Percentiles rank a stretch among this genome's conserved stretches.
phyloP scores from a whole-genome alignment of 2,797 vertebrate species.

The Poecilia gillii region DNA sequence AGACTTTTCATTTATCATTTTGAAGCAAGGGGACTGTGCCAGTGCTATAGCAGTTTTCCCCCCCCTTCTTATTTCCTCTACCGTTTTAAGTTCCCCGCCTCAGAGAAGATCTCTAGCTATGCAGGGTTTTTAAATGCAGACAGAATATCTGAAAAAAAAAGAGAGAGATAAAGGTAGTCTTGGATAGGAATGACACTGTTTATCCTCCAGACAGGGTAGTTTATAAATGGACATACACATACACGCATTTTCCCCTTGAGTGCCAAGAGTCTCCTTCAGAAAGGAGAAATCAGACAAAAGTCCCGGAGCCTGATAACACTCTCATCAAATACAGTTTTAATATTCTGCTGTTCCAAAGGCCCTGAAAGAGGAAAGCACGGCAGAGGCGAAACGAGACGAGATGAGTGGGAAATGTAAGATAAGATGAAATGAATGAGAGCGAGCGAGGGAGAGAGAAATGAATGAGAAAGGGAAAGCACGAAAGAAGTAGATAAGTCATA shows the following conservation, averaged over 20 bases:
- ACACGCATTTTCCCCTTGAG: constrained; percentile 35
- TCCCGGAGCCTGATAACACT: constrained; percentile 67
- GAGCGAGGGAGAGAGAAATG: constrained; percentile 21
- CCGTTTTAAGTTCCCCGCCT: constrained; percentile 25
- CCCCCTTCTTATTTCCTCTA: constrained; percentile 11
- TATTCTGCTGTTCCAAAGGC: constrained; percentile 67
- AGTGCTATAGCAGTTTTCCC: constrained; percentile 9
- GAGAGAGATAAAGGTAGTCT: constrained; percentile 54
- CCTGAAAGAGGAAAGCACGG: constrained; percentile 55
- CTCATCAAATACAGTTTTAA: constrained; percentile 81
- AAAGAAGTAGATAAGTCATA: constrained; percentile 66
- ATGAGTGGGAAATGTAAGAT: constrained; percentile 74
- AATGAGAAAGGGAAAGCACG: constrained; percentile 23
- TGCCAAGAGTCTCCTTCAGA: constrained; percentile 67
- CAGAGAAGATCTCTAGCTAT: constrained; percentile 53
- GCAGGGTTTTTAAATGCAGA: constrained; percentile 62
- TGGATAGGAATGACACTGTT: constrained; percentile 25
- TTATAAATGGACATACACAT: constrained; percentile 3
- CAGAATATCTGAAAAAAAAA: constrained; percentile 43
- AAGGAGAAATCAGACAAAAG: constrained; percentile 75
- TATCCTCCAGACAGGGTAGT: constrained; percentile 25
- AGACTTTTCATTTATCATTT: constrained; percentile 55
- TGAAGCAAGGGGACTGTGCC: constrained; percentile 25
- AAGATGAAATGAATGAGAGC: constrained; percentile 74
- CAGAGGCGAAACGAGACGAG: constrained; percentile 57